Evolutionary conservation across 2,797 vertebrate genomes (phyloP), one percentile per base, ranked within the genome.

Genomic region (Eidolon dupreanum): DNA sequence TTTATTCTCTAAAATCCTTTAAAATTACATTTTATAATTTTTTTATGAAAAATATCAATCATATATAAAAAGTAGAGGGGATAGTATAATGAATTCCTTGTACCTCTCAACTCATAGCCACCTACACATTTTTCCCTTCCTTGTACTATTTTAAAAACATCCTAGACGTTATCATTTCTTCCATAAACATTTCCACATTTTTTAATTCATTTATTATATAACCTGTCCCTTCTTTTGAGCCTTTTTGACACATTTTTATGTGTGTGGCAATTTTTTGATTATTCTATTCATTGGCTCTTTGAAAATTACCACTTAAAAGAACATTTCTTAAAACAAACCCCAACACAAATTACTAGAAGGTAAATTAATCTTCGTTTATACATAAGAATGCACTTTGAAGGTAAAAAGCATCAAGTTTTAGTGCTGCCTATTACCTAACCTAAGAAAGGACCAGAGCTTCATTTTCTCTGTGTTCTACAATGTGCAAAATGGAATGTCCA

Each of bases 211-310:
- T 89, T 93, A 24, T 87, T 75, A 65, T n/a, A 41, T 85, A 83
- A 86, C 65, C 38, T 59, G 3, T 85, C n/a, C 41, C 28, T 36
- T 78, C 49, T 49, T 94, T 63, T 33, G 22, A 97, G 17, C 65
- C 49, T n/a, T 92, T 57, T 82, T 89, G 41, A 8, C 38, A 24
- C 43, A 49, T 92, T 19, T 81, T 68, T 88, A n/a, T n/a, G n/a
- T 91, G 94, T 83, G 84, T 63, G 55, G 63, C 19, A 82, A 16
- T 49, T 91, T 96, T 96, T 46, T 75, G 22, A 82, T 51, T 61
- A 53, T 77, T 95, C 55, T 90, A 24, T 83, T 93, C 31, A 79
- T 66, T 91, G 55, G 31, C 24, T 93, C 49, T 95, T 94, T 93
- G 53, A 97, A 95, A 93, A 74, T 57, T 83, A 22, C 16, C 66